Evolutionary conservation across 2,797 vertebrate genomes (phyloP).

Genomic region (Anisognathus igniventris): DNA sequence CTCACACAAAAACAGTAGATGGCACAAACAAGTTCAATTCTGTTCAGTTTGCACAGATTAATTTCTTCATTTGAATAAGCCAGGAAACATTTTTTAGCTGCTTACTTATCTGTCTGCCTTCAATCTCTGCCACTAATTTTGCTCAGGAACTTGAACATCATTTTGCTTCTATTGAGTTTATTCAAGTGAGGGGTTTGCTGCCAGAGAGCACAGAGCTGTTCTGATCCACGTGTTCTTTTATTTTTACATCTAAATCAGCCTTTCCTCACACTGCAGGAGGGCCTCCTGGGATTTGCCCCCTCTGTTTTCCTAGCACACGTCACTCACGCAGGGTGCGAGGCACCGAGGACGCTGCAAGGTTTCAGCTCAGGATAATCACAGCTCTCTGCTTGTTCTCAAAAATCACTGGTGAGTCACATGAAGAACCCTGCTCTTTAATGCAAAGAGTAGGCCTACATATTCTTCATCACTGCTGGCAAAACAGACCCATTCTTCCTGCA

Average conservation of each 20-base stretch:
- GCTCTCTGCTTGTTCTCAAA: neutral
- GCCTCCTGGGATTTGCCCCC: neutral
- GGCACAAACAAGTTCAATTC: neutral
- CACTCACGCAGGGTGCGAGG: neutral
- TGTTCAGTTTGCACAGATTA: neutral
- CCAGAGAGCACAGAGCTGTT: neutral
- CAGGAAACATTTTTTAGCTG: neutral
- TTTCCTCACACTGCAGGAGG: neutral
- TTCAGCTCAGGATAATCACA: conserved; percentile 30
- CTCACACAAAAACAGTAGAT: neutral
- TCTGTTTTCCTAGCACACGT: neutral
- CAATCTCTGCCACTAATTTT: neutral
- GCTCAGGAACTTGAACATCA: neutral
- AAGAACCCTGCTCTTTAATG: neutral
- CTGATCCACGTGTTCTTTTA: neutral
- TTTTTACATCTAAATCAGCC: neutral
- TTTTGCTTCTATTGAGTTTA: neutral
- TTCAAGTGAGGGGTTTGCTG: neutral
- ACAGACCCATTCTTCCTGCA: neutral
- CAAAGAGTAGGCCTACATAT: neutral
- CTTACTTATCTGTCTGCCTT: neutral
- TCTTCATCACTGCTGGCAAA: neutral
- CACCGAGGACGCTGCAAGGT: neutral
- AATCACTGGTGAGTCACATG: conserved; percentile 33
- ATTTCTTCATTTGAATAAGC: neutral